Evolutionary conservation across 2,113 vertebrate species (phyloP).

Genomic region (Epinephelus moara): DNA sequence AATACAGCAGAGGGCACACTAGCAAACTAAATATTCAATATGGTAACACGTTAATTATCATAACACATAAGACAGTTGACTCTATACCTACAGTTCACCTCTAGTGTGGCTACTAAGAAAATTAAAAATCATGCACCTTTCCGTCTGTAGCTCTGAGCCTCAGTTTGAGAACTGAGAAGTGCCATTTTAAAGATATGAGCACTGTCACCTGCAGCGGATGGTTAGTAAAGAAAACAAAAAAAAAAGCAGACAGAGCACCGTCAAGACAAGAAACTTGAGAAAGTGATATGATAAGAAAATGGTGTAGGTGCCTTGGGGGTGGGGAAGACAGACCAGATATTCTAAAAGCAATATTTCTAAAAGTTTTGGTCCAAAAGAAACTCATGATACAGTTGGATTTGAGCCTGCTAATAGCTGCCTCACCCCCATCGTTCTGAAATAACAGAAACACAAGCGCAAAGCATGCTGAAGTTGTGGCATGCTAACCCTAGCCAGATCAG

Average conservation of each 20-base stretch:
- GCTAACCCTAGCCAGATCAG: slow-evolving; percentile 54
- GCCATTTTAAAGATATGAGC: slow-evolving; percentile 76
- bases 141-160: slow-evolving; percentile 72
- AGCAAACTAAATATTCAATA: slow-evolving; percentile 50
- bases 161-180: slow-evolving; percentile 75
- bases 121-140: slow-evolving; percentile 82
- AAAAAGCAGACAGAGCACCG: slow-evolving; percentile 55
- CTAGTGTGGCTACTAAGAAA: slow-evolving; percentile 57
- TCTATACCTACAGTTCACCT: slow-evolving; percentile 34
- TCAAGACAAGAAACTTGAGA: slow-evolving; percentile 63
- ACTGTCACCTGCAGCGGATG: slow-evolving; percentile 78
- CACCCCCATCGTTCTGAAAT: slow-evolving; percentile 31
- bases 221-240: slow-evolving; percentile 72
- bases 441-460: slow-evolving; percentile 45
- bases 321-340: slow-evolving; percentile 32
- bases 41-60: slow-evolving; percentile 17
- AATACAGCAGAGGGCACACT: slow-evolving; percentile 37
- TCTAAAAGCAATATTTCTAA: slow-evolving; percentile 35
- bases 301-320: slow-evolving; percentile 6
- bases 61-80: slow-evolving; percentile 53
- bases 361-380: slow-evolving; percentile 6
- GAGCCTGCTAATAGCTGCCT: slow-evolving; percentile 47
- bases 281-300: slow-evolving; percentile 45
- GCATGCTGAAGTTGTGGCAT: slow-evolving; percentile 72
- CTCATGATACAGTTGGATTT: slow-evolving; percentile 6